Percentiles rank a stretch among this genome's conserved stretches.
phyloP scores from a whole-genome alignment of 2,113 vertebrate species.

The Stegostoma tigrinum region DNA sequence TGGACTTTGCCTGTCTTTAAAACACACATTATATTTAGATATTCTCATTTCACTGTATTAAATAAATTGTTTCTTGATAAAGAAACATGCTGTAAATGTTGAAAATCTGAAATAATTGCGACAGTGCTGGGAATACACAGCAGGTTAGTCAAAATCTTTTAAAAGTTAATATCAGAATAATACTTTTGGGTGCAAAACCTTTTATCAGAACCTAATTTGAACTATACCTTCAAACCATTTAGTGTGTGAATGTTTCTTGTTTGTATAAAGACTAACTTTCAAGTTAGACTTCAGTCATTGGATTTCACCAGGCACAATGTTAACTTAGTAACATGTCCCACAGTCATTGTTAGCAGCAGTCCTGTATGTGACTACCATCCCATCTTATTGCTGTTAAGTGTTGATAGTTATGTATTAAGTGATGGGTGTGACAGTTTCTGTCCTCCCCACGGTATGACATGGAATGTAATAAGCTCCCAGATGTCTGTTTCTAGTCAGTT shows the following conservation, averaged over 20 bases:
- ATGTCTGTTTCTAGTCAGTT: not conserved
- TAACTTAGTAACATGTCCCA: not conserved
- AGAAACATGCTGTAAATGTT: not conserved
- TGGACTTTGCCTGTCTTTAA: not conserved
- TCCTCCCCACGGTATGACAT: not conserved
- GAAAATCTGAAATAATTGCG: not conserved
- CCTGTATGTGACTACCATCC: not conserved
- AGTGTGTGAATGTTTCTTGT: not conserved
- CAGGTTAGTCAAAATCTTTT: not conserved
- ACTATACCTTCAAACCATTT: not conserved
- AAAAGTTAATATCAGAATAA: not conserved
- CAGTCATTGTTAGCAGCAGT: not conserved
- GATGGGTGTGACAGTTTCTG: not conserved
- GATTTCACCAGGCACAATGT: not conserved
- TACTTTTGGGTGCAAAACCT: not conserved
- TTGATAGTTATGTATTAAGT: not conserved
- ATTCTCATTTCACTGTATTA: not conserved
- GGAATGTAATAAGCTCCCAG: not conserved
- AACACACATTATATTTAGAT: not conserved
- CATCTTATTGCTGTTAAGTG: no score
- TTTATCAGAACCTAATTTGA: not conserved
- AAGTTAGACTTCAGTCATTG: not conserved
- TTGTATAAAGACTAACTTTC: not conserved
- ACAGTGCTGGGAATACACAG: not conserved
- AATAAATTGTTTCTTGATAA: not conserved